phyloP scores from a whole-genome alignment of 2,113 vertebrate species.

The Hemicordylus capensis region DNA sequence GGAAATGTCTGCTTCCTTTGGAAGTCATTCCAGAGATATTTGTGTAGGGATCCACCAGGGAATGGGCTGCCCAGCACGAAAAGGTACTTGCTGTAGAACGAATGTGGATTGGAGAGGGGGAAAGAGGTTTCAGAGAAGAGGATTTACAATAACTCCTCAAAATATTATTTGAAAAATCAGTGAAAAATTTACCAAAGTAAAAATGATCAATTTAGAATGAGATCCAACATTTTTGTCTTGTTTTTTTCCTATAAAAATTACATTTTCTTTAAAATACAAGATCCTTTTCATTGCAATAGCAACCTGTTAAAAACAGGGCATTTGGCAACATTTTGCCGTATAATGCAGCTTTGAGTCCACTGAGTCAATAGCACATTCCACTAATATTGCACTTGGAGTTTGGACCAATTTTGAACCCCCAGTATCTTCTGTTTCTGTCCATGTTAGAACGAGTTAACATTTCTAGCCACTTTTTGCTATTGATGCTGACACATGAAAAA shows the following conservation, averaged over 20 bases:
- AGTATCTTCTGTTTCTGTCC: constrained; percentile 78
- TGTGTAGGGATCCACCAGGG: constrained; percentile 70
- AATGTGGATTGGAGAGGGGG: constrained; percentile 71
- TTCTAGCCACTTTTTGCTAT: constrained; percentile 78
- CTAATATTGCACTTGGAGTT: constrained; percentile 87
- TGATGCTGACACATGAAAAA: constrained; percentile 79
- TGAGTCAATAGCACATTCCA: constrained; percentile 84
- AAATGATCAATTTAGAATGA: constrained; percentile 86
- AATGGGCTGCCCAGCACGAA: constrained; percentile 73
- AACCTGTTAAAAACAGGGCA: constrained; percentile 78
- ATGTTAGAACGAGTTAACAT: constrained; percentile 76
- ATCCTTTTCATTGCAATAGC: constrained; percentile 81
- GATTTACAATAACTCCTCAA: constrained; percentile 81
- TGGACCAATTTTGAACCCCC: constrained; percentile 70
- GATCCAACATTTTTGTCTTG: constrained; percentile 76
- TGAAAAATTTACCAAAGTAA: constrained; percentile 86
- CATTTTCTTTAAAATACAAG: constrained; percentile 86
- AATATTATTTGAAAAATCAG: constrained; percentile 79
- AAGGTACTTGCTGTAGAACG: constrained; percentile 75
- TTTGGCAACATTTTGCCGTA: constrained; percentile 79
- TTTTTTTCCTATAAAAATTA: constrained; percentile 84
- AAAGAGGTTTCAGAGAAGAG: constrained; percentile 71
- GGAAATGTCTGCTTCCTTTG: constrained; percentile 73
- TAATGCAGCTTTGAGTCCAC: constrained; percentile 81
- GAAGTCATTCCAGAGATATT: constrained; percentile 66